Evolutionary conservation across 2,797 vertebrate genomes (phyloP), one percentile per base, ranked within the genome.

Genomic region (Phataginus tricuspis): DNA sequence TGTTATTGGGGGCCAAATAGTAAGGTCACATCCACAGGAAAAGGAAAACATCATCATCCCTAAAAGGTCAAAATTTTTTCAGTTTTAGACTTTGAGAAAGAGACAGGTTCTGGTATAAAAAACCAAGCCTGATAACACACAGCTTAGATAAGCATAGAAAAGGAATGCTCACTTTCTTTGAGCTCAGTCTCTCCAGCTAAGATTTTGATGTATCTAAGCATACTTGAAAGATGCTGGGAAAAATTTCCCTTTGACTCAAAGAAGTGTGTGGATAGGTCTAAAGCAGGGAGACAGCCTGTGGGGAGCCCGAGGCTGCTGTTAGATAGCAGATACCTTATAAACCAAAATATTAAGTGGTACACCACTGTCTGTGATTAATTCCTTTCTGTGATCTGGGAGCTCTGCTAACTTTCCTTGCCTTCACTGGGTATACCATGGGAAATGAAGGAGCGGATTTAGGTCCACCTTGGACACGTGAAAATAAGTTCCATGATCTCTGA

Each of bases 381-480:
- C 29, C 34, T 34, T 59, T 34, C 29, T 68, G 23, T 23, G 84
- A 71, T 29, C 31, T 72, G 34, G 31, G 42, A 93, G 1, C 1
- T 18, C 61, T 72, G 61, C 18, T 61, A 11, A 14, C 25, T 23
- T 11, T 14, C 42, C 53, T 71, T 80, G 45, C 64, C 31, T 90
- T 18, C 21, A 5, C 71, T 39, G 0, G 37, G 27, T 37, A 25
- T 5, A 55, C 21, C 15, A 15, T 3, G 3, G 18, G 14, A 5
- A 64, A 77, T 31, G 11, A 90, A 90, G 37, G 53, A 19, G 1
- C 39, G 27, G 64, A 34, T 68, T 51, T 51, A 49, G 25, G 1
- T 57, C 39, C 29, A 66, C 8, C 11, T 31, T 80, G 39, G 55
- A 71, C 25, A 45, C 8, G 0, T 7, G 2, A 68, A 64, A 49